phyloP scores from a whole-genome alignment of 1,140 invertebrate species.

The Pemphigus obesinymphae region DNA sequence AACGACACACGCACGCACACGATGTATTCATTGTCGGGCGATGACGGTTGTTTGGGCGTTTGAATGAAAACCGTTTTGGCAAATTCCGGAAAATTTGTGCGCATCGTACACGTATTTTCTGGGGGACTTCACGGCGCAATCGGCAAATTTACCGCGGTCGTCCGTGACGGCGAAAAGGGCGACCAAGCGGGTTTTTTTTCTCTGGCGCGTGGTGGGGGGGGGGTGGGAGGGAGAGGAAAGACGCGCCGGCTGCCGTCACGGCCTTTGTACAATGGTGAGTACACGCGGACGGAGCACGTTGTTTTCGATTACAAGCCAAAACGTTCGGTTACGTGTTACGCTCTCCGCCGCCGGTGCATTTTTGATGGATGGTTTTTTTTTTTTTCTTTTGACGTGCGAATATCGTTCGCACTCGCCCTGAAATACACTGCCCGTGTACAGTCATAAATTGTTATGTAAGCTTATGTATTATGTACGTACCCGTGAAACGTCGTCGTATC shows the following conservation, averaged over 20 bases:
- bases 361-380: conserved; percentile 12
- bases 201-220: too few species aligned
- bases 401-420: background rate
- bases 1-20: too few species aligned
- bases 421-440: background rate
- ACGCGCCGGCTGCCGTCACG: background rate
- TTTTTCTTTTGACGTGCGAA: conserved; percentile 20
- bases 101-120: too few species aligned
- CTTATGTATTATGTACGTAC: background rate
- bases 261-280: background rate
- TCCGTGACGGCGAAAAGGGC: background rate
- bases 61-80: too few species aligned
- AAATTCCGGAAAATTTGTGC: too few species aligned
- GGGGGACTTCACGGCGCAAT: too few species aligned
- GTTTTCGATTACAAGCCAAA: conserved; percentile 22
- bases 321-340: background rate
- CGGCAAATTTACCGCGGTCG: too few species aligned
- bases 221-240: too few species aligned
- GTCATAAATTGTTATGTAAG: background rate
- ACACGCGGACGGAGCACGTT: too few species aligned
- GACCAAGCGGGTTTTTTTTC: background rate
- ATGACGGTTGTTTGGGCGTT: too few species aligned
- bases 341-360: too few species aligned
- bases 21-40: too few species aligned
- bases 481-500: background rate